A percentile compares a stretch with the other conserved stretches of the same genome.
phyloP scores from a whole-genome alignment of 2,113 vertebrate genomes.

The Campylomormyrus tamandua region DNA sequence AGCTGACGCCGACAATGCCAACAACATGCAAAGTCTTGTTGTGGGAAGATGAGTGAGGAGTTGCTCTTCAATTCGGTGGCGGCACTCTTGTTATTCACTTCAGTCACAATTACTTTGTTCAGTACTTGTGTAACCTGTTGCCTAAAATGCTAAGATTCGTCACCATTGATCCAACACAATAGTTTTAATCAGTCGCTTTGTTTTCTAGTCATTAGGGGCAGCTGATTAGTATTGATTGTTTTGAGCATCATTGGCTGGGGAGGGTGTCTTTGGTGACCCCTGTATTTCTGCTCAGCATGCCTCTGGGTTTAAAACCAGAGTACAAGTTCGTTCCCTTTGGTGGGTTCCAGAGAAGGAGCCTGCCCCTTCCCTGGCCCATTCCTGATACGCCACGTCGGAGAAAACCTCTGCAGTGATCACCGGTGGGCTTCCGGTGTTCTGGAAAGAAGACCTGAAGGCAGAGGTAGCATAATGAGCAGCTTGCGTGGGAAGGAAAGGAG shows the following conservation, averaged over 20 bases:
- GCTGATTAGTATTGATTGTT: background rate
- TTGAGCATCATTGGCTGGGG: background rate
- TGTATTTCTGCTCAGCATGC: background rate
- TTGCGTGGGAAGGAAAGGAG: background rate
- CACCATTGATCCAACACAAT: background rate
- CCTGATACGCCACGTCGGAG: background rate
- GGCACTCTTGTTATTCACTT: background rate
- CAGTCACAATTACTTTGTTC: background rate
- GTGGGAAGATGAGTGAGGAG: background rate
- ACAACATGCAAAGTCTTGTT: background rate
- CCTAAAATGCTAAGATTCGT: background rate
- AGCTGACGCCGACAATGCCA: slow-evolving; percentile 6
- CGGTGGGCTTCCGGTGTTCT: background rate
- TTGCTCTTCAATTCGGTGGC: background rate
- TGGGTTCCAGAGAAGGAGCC: background rate
- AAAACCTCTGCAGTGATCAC: background rate
- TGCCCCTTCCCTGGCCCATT: background rate
- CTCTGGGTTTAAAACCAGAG: background rate
- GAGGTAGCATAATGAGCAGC: slow-evolving; percentile 1
- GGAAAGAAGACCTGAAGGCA: background rate
- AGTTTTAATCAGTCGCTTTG: background rate
- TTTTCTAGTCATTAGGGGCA: background rate
- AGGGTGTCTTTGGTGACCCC: background rate
- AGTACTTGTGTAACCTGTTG: background rate
- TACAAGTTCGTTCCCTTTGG: background rate